Percentiles rank a stretch among this genome's conserved stretches.
Evolutionary conservation across 2,888 invertebrate species (phyloP).

Genomic region (Ligdia adustata): DNA sequence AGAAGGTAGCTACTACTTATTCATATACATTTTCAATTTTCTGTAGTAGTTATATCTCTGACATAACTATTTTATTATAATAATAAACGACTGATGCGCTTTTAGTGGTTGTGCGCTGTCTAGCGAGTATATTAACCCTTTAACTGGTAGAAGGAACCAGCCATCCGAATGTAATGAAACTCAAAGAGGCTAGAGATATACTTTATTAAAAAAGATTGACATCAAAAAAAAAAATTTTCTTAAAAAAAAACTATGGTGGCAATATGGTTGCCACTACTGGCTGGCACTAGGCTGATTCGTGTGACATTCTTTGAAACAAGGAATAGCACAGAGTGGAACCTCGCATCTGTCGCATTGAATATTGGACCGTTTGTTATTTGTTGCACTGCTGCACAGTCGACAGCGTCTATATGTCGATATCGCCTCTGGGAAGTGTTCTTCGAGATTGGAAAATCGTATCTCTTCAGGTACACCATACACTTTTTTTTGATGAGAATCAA

Average conservation of each 20-base stretch:
- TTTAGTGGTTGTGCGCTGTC: constrained; percentile 6
- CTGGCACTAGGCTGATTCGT: constrained; percentile 1
- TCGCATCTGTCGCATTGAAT: constrained; percentile 17
- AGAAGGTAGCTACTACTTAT: no score
- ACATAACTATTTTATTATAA: no score
- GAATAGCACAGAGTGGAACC: constrained; percentile 20
- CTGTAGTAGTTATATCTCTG: no score
- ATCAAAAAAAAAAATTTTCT: background rate
- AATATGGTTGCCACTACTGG: constrained; percentile 1
- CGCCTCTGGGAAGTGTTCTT: constrained; percentile 13
- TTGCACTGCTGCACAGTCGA: constrained; percentile 23
- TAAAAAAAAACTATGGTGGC: background rate
- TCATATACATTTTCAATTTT: no score
- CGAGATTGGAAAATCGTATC: constrained; percentile 23
- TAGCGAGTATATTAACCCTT: no score
- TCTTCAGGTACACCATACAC: constrained; percentile 20
- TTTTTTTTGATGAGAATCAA: constrained; percentile 12
- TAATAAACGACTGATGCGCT: background rate
- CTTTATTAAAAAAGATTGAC: background rate
- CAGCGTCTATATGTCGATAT: constrained; percentile 13
- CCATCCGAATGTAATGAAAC: constrained; percentile 1
- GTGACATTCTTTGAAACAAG: constrained; percentile 15
- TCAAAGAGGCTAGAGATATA: background rate
- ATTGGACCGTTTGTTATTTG: constrained; percentile 14
- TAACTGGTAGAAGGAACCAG: no score